phyloP scores from a whole-genome alignment of 2,113 vertebrate genomes.

The Phasianus colchicus region DNA sequence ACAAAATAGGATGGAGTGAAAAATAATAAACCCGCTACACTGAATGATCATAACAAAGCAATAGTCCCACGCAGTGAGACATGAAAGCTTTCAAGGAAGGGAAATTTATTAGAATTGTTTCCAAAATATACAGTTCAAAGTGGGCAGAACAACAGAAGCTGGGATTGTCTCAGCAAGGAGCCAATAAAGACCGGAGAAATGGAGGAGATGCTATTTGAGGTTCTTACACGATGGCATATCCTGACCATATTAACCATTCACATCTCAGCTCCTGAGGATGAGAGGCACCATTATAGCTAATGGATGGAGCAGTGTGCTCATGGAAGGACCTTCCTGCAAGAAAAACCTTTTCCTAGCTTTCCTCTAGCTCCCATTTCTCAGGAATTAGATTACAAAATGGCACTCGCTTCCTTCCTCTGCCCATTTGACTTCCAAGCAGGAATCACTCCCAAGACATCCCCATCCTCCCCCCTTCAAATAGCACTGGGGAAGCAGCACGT shows the following conservation, averaged over 20 bases:
- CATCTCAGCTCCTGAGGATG: slow-evolving; percentile 63
- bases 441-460: background rate
- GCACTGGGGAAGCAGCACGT: background rate
- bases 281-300: slow-evolving; percentile 28
- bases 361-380: background rate
- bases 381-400: background rate
- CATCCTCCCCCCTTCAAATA: background rate
- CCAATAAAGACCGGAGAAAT: slow-evolving; percentile 35
- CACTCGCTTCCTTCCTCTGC: background rate
- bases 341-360: background rate
- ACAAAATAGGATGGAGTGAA: background rate
- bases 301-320: background rate
- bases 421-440: background rate
- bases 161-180: slow-evolving; percentile 66
- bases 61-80: background rate
- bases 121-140: slow-evolving; percentile 77
- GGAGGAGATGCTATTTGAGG: slow-evolving; percentile 46
- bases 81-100: slow-evolving; percentile 14
- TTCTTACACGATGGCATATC: slow-evolving; percentile 73
- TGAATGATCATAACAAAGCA: background rate
- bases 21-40: slow-evolving; percentile 6
- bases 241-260: slow-evolving; percentile 65
- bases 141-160: slow-evolving; percentile 61
- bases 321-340: background rate
- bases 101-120: slow-evolving; percentile 67